These are phyloP conservation scores for Marisa cornuarietis DNA, from an alignment of 1,140 invertebrate genomes.

Conservation along the genomic window DNA sequence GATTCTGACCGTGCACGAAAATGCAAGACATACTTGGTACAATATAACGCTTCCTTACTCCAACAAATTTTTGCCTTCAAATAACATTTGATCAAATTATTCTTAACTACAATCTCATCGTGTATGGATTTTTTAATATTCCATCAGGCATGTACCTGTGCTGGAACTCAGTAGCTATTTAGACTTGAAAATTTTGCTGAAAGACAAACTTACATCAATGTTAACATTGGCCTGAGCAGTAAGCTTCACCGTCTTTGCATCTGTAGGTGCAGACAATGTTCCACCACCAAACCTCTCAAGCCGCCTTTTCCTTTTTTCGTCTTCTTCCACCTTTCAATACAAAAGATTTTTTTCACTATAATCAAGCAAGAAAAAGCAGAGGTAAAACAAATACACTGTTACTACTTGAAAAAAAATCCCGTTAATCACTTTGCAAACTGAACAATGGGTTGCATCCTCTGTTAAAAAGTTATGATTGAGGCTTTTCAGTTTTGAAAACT, in stretches of 20 bases:
- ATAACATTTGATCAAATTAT: neutral
- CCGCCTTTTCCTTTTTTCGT: constrained; percentile 32
- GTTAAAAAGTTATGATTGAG: neutral
- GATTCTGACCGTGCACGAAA: no score
- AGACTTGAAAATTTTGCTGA: neutral
- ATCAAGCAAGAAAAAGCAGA: no score
- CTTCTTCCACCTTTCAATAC: constrained; percentile 31
- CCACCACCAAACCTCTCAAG: constrained; percentile 37
- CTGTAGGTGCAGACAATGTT: constrained; percentile 12
- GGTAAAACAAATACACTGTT: no score
- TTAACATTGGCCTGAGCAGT: neutral
- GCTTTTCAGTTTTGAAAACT: neutral
- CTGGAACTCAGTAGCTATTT: neutral
- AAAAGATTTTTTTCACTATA: neutral
- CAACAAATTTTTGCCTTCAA: neutral
- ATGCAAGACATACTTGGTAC: neutral
- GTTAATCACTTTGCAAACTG: no score
- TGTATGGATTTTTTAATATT: neutral
- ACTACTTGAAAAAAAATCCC: no score
- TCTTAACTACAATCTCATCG: neutral
- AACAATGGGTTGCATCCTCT: neutral
- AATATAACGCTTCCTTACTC: neutral
- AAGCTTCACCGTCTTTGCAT: neutral
- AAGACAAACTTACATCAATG: neutral
- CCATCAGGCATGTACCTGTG: neutral